Percentiles rank a stretch among this genome's conserved stretches.
phyloP scores from a whole-genome alignment of 2,888 invertebrate genomes.

The Drosophila falleni region DNA sequence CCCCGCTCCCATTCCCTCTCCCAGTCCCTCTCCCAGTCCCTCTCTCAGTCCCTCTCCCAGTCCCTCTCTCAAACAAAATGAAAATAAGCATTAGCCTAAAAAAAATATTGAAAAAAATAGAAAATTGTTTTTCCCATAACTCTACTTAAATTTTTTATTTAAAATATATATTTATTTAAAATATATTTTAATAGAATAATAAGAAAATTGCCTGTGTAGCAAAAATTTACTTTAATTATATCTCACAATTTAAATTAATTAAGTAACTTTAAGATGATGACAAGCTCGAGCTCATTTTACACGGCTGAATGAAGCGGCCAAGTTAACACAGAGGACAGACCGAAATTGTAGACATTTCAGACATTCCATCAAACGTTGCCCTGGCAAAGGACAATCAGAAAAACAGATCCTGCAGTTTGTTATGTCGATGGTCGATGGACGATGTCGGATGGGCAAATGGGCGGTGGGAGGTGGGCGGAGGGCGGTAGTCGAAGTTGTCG shows the following conservation, averaged over 20 bases:
- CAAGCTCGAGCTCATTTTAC: slow-evolving; percentile 42
- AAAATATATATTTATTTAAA: too few species aligned
- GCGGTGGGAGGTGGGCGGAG: not conserved
- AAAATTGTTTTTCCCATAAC: too few species aligned
- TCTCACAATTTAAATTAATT: slow-evolving; percentile 35
- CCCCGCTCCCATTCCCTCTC: too few species aligned
- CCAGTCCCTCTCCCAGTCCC: too few species aligned
- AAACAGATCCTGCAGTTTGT: slow-evolving; percentile 64
- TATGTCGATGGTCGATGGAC: slow-evolving; percentile 65
- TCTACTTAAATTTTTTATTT: too few species aligned
- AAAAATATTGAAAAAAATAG: too few species aligned
- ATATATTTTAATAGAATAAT: too few species aligned
- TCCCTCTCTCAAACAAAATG: too few species aligned
- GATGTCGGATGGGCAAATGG: slow-evolving; percentile 9
- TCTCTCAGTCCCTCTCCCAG: too few species aligned
- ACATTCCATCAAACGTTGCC: slow-evolving; percentile 73
- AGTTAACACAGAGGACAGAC: slow-evolving; percentile 30
- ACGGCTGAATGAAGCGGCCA: slow-evolving; percentile 38
- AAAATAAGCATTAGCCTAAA: too few species aligned
- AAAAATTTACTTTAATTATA: not conserved
- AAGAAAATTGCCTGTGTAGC: not conserved
- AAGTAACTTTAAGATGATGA: slow-evolving; percentile 51
- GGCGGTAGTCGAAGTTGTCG: slow-evolving; percentile 42
- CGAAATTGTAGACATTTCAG: slow-evolving; percentile 47
- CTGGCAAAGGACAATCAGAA: slow-evolving; percentile 58